Percentiles rank a stretch among this genome's conserved stretches.
These are phyloP conservation scores for Halcyon malimbica DNA, from an alignment of 2,113 vertebrate genomes.

Conservation along the genomic window DNA sequence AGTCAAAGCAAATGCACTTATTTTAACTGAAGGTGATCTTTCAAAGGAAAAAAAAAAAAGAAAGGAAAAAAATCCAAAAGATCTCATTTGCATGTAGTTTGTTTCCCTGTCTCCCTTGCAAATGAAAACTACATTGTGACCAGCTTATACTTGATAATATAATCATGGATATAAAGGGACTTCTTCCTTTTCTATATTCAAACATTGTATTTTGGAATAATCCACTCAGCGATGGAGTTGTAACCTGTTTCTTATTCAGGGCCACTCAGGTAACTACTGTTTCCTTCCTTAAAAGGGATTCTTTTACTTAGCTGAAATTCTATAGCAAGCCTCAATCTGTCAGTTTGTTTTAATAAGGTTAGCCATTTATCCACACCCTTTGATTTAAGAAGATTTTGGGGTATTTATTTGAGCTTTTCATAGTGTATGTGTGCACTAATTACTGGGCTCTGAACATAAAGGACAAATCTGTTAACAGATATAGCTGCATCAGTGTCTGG, in stretches of 20 bases:
- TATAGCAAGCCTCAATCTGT: background rate
- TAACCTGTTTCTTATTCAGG: background rate
- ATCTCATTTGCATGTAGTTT: background rate
- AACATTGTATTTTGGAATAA: background rate
- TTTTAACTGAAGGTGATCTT: background rate
- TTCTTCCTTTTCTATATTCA: background rate
- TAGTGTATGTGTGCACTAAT: background rate
- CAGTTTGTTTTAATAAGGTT: background rate
- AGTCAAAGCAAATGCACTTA: background rate
- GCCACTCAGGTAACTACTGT: background rate
- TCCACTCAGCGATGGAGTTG: background rate
- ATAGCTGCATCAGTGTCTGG: background rate
- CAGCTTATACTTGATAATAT: background rate
- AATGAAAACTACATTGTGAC: background rate
- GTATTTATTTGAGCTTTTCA: background rate
- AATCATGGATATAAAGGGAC: background rate
- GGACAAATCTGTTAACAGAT: background rate
- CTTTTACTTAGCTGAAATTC: background rate
- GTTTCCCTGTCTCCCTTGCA: background rate
- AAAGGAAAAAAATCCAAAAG: no score
- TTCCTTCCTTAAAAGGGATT: background rate
- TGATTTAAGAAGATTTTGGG: background rate
- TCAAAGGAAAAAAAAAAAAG: background rate
- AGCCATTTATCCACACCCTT: background rate
- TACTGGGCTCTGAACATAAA: background rate